A percentile compares a stretch with the other conserved stretches of the same genome.
Conservation (phyloP, 2,113 vertebrate genomes). For the Scomber scombrus region DNA sequence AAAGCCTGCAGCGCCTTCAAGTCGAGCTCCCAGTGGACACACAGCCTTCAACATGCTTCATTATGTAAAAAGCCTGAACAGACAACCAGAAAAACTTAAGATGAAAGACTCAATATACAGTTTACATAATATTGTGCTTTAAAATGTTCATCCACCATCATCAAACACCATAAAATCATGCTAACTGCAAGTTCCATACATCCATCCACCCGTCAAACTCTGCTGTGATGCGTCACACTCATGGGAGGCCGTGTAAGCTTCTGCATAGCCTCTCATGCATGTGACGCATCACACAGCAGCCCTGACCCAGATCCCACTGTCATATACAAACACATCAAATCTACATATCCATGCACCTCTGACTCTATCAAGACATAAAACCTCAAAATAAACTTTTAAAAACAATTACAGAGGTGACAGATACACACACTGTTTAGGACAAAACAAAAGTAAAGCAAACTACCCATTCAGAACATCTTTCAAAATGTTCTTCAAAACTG, state of each 20-base stretch:
- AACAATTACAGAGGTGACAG: neutral
- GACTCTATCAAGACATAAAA: neutral
- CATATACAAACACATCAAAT: slow-evolving; percentile 19
- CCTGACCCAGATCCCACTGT: slow-evolving; percentile 9
- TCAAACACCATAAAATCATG: slow-evolving; percentile 33
- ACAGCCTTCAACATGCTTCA: slow-evolving; percentile 11
- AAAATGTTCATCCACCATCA: slow-evolving; percentile 55
- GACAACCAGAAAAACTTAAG: neutral
- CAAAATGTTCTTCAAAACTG: neutral
- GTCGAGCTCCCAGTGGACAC: slow-evolving; percentile 36
- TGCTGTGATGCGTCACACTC: neutral
- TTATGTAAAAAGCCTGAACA: slow-evolving; percentile 3
- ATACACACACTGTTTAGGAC: neutral
- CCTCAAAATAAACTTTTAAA: neutral
- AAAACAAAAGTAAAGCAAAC: slow-evolving; percentile 26
- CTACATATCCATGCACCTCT: slow-evolving; percentile 40
- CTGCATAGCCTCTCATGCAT: slow-evolving; percentile 7
- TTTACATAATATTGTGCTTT: slow-evolving; percentile 45
- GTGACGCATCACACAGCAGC: neutral
- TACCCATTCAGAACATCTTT: slow-evolving; percentile 30
- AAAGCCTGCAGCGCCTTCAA: neutral
- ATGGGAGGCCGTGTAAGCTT: neutral
- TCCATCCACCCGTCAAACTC: neutral
- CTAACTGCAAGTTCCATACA: slow-evolving; percentile 3
- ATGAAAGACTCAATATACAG: slow-evolving; percentile 4